Conservation (phyloP, 2,113 vertebrate genomes). For the Oreotragus oreotragus region DNA sequence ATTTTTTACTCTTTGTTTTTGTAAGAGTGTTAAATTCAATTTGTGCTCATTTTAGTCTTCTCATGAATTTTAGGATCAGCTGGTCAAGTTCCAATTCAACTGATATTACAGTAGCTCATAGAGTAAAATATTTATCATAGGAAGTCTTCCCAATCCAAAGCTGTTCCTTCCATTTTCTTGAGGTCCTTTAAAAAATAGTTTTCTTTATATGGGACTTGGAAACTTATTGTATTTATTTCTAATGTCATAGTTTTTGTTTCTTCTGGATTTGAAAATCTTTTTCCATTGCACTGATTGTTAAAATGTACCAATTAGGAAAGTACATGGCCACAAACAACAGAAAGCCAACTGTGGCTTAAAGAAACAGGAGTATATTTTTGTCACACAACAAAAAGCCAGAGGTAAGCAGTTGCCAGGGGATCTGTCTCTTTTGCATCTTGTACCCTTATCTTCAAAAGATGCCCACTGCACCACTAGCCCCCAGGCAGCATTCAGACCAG, state of each 20-base stretch:
- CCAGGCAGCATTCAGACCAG: not conserved
- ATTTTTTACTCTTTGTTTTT: not conserved
- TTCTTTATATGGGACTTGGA: not conserved
- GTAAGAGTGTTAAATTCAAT: not conserved
- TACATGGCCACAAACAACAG: not conserved
- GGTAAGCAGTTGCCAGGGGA: not conserved
- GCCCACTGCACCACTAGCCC: not conserved
- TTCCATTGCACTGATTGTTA: not conserved
- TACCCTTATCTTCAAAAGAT: not conserved
- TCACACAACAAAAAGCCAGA: not conserved
- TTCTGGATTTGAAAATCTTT: not conserved
- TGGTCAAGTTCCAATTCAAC: not conserved
- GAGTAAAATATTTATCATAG: not conserved
- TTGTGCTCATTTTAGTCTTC: not conserved
- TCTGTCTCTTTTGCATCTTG: not conserved
- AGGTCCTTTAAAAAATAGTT: not conserved
- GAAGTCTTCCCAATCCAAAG: not conserved
- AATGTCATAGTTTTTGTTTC: not conserved
- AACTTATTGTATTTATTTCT: constrained; percentile 13
- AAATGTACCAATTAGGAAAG: not conserved
- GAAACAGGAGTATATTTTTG: not conserved
- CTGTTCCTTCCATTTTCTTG: not conserved
- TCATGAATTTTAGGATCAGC: not conserved
- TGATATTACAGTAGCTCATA: not conserved
- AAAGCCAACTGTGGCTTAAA: not conserved